These are phyloP conservation scores for Euthynnus affinis DNA, from an alignment of 2,797 vertebrate genomes.

Conservation along the genomic window DNA sequence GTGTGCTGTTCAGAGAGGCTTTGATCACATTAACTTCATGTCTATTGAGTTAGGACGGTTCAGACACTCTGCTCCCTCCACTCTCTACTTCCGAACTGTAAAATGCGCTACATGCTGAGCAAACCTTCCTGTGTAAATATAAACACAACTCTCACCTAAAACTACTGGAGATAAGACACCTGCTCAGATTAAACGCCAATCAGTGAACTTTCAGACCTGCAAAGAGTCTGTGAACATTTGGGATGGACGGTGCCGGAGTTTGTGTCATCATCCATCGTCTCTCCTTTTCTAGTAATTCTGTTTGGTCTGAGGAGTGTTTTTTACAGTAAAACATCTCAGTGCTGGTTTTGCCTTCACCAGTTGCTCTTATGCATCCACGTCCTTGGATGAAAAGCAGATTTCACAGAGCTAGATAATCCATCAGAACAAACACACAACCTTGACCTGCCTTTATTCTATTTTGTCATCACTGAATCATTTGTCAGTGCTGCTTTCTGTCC, in stretches of 20 bases:
- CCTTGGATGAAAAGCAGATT: not conserved
- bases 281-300: no score
- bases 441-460: not conserved
- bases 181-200: not conserved
- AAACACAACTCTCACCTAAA: not conserved
- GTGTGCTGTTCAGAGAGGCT: conserved; percentile 30
- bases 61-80: not conserved
- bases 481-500: not conserved
- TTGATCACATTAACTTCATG: conserved; percentile 54
- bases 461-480: not conserved
- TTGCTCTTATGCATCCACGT: not conserved
- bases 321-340: not conserved
- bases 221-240: not conserved
- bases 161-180: not conserved
- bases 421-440: not conserved
- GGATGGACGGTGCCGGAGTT: not conserved
- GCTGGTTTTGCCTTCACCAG: not conserved
- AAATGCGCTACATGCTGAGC: not conserved
- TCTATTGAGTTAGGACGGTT: conserved; percentile 59
- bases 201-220: not conserved
- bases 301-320: not conserved
- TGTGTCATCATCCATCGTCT: not conserved
- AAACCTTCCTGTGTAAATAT: not conserved
- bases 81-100: conserved; percentile 1
- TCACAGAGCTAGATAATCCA: not conserved